phyloP scores from a whole-genome alignment of 2,888 invertebrate genomes.

The Phrixothrix hirtus region DNA sequence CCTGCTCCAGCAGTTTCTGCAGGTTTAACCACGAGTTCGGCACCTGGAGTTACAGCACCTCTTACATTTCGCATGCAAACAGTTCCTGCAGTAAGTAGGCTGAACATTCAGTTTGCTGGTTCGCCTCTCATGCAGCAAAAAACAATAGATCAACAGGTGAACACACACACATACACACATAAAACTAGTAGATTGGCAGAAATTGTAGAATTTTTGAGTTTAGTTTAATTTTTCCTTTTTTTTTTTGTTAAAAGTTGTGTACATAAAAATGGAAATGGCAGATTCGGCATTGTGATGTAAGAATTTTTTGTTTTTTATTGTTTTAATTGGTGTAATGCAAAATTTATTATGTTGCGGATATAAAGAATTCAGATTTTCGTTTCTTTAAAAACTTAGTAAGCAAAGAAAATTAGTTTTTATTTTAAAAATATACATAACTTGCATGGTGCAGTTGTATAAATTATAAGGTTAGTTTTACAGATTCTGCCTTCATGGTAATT shows the following conservation, averaged over 20 bases:
- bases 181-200: conserved; percentile 11
- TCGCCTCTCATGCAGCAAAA: conserved; percentile 66
- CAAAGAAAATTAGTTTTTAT: too few relatives aligned
- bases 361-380: too few relatives aligned
- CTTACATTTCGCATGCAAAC: conserved; percentile 83
- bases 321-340: too few relatives aligned
- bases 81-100: conserved; percentile 84
- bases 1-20: conserved; percentile 69
- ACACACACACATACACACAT: conserved; percentile 34
- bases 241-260: conserved; percentile 3
- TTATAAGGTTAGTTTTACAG: too few relatives aligned
- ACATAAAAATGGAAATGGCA: too few relatives aligned
- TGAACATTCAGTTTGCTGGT: conserved; percentile 62
- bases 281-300: too few relatives aligned
- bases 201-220: conserved; percentile 9
- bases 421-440: too few relatives aligned
- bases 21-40: conserved; percentile 59
- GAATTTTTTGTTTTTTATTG: too few relatives aligned
- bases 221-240: not conserved
- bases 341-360: too few relatives aligned
- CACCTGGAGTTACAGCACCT: conserved; percentile 64
- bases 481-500: too few relatives aligned
- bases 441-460: too few relatives aligned
- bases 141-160: conserved; percentile 59
- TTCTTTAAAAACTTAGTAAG: too few relatives aligned